phyloP scores from a whole-genome alignment of 1,140 invertebrate genomes.

The Magallana gigas region DNA sequence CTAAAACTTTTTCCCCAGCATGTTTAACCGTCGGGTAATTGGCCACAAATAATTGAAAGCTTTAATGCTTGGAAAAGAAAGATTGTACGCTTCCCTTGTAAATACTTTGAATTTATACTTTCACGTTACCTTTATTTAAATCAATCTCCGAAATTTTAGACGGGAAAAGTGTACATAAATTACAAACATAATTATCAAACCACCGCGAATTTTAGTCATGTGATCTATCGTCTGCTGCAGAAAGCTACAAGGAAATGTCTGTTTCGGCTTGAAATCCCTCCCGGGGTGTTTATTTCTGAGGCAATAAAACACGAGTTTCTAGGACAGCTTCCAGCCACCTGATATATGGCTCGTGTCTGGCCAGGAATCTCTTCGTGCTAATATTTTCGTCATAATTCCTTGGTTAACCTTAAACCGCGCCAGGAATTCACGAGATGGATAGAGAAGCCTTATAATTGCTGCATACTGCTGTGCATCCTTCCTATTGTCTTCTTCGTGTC shows the following conservation, averaged over 20 bases:
- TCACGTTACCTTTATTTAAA: conserved; percentile 11
- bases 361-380: background rate
- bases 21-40: background rate
- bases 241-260: conserved; percentile 5
- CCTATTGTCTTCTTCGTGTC: no score
- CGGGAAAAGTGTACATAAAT: conserved; percentile 28
- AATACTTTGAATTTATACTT: background rate
- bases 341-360: conserved; percentile 29
- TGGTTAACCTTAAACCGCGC: conserved; percentile 16
- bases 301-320: conserved; percentile 26
- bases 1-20: background rate
- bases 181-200: conserved; percentile 21
- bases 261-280: background rate
- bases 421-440: background rate
- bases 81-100: background rate
- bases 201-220: conserved; percentile 19
- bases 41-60: background rate
- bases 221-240: conserved; percentile 21
- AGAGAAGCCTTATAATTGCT: no score
- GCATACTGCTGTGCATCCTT: no score
- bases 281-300: conserved; percentile 31
- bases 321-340: conserved; percentile 23
- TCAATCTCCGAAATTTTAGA: background rate
- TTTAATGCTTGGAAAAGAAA: background rate
- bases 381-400: conserved; percentile 32